Conservation (phyloP, 2,113 vertebrate genomes). For the Rhodinocichla rosea region DNA sequence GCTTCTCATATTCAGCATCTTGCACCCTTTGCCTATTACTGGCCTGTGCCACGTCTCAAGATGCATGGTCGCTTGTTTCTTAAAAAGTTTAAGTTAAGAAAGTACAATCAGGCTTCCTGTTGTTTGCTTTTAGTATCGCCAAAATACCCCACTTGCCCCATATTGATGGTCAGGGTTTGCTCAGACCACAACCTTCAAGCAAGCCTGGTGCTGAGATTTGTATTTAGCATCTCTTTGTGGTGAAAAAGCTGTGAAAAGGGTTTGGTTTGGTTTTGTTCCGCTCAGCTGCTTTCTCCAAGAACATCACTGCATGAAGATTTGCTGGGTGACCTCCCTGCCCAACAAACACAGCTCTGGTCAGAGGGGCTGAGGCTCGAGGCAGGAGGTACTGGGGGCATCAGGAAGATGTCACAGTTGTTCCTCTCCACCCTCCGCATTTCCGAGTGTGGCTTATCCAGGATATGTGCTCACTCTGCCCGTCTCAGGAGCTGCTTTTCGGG, state of each 20-base stretch:
- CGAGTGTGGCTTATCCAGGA: accelerated
- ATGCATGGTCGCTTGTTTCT: not conserved
- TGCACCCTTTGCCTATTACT: not conserved
- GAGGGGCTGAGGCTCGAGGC: not conserved
- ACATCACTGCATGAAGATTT: not conserved
- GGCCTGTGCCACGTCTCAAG: not conserved
- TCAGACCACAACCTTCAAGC: not conserved
- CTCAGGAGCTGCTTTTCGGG: not conserved
- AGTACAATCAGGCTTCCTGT: not conserved
- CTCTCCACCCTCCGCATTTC: not conserved
- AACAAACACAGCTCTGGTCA: not conserved
- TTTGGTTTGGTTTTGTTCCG: not conserved
- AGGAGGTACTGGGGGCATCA: not conserved
- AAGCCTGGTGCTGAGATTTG: not conserved
- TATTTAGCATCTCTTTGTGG: not conserved
- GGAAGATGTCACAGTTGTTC: not conserved
- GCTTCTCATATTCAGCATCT: not conserved
- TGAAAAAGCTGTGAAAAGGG: not conserved
- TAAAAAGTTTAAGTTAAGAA: not conserved
- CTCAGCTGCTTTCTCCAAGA: not conserved
- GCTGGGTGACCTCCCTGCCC: not conserved
- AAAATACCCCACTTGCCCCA: not conserved
- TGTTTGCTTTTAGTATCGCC: not conserved
- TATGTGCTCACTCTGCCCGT: not conserved
- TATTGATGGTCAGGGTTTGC: not conserved